These are phyloP conservation scores for Plecturocebus donacophilus DNA, from an alignment of 2,113 vertebrate genomes.

Conservation along the genomic window DNA sequence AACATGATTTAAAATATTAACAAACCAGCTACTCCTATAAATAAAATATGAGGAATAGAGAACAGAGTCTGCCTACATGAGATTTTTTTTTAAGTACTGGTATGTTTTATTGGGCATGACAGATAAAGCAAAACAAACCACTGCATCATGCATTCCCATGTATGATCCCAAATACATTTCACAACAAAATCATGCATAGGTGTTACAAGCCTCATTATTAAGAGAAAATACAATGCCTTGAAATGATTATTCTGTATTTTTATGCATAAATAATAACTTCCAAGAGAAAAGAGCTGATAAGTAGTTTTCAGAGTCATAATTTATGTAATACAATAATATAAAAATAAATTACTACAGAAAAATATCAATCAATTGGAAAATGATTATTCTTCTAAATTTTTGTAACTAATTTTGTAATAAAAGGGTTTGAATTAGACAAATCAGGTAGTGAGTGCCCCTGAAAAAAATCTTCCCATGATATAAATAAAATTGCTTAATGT, in stretches of 20 bases:
- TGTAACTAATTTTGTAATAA: background rate
- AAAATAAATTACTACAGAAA: background rate
- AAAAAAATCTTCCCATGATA: background rate
- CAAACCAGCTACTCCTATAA: background rate
- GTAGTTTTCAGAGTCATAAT: background rate
- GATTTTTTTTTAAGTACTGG: background rate
- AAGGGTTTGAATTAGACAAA: background rate
- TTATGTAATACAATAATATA: background rate
- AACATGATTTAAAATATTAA: background rate
- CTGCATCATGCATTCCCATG: too few relatives aligned
- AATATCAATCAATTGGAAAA: background rate
- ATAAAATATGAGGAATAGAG: background rate
- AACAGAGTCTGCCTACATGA: too few relatives aligned
- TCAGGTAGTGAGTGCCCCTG: background rate
- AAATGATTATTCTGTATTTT: too few relatives aligned
- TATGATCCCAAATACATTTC: background rate
- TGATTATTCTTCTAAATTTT: background rate
- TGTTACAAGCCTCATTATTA: background rate
- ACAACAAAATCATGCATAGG: background rate
- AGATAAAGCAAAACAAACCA: background rate
- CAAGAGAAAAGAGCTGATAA: background rate
- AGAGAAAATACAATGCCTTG: background rate
- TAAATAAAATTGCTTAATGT: background rate
- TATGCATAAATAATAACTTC: background rate
- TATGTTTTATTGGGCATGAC: background rate